Evolutionary conservation across 30 jellyfish, hydroid and myxozoan genomes (phyloP).

Genomic region (Aurelia sp.): DNA sequence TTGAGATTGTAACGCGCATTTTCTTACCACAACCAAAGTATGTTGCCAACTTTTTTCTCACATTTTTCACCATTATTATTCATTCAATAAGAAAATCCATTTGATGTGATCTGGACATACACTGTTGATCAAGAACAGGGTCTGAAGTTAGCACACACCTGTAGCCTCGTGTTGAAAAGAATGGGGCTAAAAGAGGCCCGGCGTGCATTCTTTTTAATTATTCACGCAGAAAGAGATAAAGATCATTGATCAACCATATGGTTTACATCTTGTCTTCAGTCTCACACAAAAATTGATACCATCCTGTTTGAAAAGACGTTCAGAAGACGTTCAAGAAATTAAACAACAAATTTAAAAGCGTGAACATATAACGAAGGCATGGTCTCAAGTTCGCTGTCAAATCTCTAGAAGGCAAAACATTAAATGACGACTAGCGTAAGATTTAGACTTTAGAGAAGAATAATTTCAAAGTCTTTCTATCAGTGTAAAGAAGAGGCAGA

Average conservation of each 20-base stretch:
- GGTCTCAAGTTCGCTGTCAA: too few species aligned
- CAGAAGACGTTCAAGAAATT: too few species aligned
- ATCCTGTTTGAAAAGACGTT: neutral
- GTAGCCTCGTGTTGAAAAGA: conserved; percentile 62
- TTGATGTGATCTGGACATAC: neutral
- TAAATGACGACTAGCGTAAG: too few species aligned
- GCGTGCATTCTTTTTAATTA: conserved; percentile 50
- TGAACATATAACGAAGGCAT: too few species aligned
- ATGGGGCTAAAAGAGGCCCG: conserved; percentile 40
- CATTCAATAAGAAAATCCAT: neutral
- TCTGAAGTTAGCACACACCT: conserved; percentile 19
- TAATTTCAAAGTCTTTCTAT: too few species aligned
- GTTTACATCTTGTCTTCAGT: conserved; percentile 1
- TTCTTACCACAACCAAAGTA: neutral
- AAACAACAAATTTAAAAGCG: too few species aligned
- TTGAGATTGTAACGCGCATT: neutral
- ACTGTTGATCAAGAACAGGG: neutral
- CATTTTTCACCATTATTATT: neutral
- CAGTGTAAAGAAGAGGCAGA: too few species aligned
- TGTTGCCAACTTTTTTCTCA: neutral
- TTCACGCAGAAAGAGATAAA: conserved; percentile 35
- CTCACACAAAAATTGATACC: neutral
- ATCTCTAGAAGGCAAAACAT: too few species aligned
- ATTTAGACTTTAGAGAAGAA: too few species aligned
- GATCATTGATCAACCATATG: conserved; percentile 72